A percentile compares a stretch with the other conserved stretches of the same genome.
These are phyloP conservation scores for Dasysyrphus albostriatus DNA, from an alignment of 2,888 invertebrate genomes.

Conservation along the genomic window DNA sequence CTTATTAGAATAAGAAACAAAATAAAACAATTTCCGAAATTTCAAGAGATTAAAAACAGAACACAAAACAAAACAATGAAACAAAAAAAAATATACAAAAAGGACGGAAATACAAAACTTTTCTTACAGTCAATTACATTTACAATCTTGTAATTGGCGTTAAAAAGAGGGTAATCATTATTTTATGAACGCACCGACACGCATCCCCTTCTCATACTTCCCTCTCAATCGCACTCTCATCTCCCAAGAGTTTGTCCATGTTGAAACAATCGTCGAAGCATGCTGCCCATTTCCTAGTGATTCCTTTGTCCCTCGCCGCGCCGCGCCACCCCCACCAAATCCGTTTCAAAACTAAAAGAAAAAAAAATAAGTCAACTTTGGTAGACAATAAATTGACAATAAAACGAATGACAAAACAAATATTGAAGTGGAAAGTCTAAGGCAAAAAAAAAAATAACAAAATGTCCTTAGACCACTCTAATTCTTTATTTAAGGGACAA, in stretches of 20 bases:
- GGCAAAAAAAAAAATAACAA: slow-evolving; percentile 12
- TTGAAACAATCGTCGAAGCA: slow-evolving; percentile 51
- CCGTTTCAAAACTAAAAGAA: slow-evolving; percentile 23
- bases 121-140: slow-evolving; percentile 74
- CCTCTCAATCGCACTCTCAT: too few species aligned
- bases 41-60: slow-evolving; percentile 25
- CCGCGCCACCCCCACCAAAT: background rate
- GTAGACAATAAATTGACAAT: slow-evolving; percentile 74
- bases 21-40: slow-evolving; percentile 31
- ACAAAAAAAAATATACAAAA: slow-evolving; percentile 4
- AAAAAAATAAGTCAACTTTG: slow-evolving; percentile 62
- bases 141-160: slow-evolving; percentile 75
- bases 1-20: background rate
- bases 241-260: slow-evolving; percentile 53
- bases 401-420: slow-evolving; percentile 72
- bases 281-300: slow-evolving; percentile 20
- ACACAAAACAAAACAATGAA: background rate
- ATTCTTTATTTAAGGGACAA: slow-evolving; percentile 44
- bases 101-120: slow-evolving; percentile 52
- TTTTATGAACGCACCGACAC: slow-evolving; percentile 74
- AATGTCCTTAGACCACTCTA: slow-evolving; percentile 69
- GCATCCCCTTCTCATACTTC: slow-evolving; percentile 38
- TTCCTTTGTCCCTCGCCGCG: background rate
- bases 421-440: slow-evolving; percentile 47
- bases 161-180: slow-evolving; percentile 72